These are phyloP conservation scores for Rhamnusium bicolor DNA, from an alignment of 2,888 invertebrate genomes.

Conservation along the genomic window DNA sequence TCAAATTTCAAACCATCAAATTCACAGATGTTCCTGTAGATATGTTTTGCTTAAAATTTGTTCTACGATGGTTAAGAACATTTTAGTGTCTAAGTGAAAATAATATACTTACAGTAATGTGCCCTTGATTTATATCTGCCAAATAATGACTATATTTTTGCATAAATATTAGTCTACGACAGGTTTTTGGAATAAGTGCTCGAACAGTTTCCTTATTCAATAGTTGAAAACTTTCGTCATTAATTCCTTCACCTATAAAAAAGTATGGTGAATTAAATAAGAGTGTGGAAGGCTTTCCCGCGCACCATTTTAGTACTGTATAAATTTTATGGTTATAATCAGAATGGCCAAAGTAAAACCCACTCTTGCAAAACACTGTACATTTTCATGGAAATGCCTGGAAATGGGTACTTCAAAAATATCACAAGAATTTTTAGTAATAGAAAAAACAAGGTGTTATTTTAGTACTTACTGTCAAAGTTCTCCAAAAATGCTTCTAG, in stretches of 20 bases:
- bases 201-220: not conserved
- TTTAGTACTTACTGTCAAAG: not conserved
- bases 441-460: too few species aligned
- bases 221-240: conserved; percentile 11
- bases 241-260: conserved; percentile 8
- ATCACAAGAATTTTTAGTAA: too few species aligned
- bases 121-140: not conserved
- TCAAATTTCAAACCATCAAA: too few species aligned
- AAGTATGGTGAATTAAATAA: not conserved
- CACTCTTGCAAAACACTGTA: too few species aligned
- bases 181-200: not conserved
- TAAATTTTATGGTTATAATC: not conserved
- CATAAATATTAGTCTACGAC: conserved; percentile 10
- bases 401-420: not conserved
- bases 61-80: too few species aligned
- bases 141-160: not conserved
- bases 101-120: not conserved
- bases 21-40: too few species aligned
- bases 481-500: not conserved
- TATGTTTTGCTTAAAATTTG: too few species aligned
- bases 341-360: not conserved
- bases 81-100: too few species aligned
- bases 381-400: not conserved
- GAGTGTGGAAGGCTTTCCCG: not conserved
- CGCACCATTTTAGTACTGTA: not conserved